phyloP scores from a whole-genome alignment of 2,797 vertebrate species.

The Octomys mimax region DNA sequence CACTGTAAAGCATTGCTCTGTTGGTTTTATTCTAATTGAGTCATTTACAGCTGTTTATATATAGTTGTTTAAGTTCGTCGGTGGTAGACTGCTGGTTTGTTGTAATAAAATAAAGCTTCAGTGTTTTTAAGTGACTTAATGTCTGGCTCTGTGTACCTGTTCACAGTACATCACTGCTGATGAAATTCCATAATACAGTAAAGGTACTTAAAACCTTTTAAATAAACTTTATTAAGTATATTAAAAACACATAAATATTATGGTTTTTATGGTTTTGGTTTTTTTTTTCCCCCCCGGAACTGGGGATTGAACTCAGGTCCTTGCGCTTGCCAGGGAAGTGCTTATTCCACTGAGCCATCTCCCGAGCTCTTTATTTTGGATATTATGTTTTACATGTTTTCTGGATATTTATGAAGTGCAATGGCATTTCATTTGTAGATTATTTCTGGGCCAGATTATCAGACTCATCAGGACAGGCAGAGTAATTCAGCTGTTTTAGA shows the following conservation, averaged over 20 bases:
- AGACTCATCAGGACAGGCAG: neutral
- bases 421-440: neutral
- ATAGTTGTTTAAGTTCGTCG: neutral
- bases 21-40: neutral
- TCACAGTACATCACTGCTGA: neutral
- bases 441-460: neutral
- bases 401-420: neutral
- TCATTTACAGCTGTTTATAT: neutral
- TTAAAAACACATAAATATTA: neutral
- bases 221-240: neutral
- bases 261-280: neutral
- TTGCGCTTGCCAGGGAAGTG: too few species aligned
- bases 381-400: neutral
- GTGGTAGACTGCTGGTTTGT: neutral
- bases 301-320: too few species aligned
- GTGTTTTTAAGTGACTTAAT: constrained; percentile 18
- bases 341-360: too few species aligned
- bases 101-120: constrained; percentile 67
- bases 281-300: too few species aligned
- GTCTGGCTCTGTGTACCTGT: constrained; percentile 52
- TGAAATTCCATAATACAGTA: neutral
- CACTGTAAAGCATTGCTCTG: neutral
- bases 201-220: constrained; percentile 7
- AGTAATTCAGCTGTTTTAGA: neutral
- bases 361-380: neutral